These are phyloP conservation scores for Accipiter cooperii DNA, from an alignment of 2,113 vertebrate genomes.

Conservation along the genomic window DNA sequence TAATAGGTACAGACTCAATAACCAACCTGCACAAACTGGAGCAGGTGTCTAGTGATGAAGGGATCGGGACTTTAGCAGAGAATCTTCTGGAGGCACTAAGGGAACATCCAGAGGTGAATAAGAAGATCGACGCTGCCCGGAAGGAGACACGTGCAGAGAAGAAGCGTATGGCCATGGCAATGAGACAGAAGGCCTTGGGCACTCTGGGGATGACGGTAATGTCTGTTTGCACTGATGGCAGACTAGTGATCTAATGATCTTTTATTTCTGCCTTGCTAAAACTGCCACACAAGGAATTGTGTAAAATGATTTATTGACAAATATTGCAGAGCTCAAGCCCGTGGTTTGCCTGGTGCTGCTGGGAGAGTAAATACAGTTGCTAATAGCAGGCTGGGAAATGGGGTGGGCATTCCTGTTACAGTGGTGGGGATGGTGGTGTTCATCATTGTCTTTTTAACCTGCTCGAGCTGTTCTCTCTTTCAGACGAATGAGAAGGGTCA, in stretches of 20 bases:
- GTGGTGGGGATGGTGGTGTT: neutral
- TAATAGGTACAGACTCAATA: constrained; percentile 96
- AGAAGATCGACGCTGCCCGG: constrained; percentile 94
- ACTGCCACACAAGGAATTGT: neutral
- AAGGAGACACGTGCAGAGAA: constrained; percentile 95
- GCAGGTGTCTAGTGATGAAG: constrained; percentile 98
- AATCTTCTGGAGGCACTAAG: constrained; percentile 94
- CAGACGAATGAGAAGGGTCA: constrained; percentile 99
- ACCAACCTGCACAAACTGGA: constrained; percentile 96
- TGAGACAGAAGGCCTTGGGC: constrained; percentile 97
- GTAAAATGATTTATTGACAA: neutral
- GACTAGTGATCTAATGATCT: neutral
- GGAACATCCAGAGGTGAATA: constrained; percentile 91
- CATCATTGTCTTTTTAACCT: neutral
- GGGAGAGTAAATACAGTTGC: neutral
- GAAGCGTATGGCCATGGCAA: constrained; percentile 99
- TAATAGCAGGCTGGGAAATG: neutral
- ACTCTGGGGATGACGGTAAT: constrained; percentile 96
- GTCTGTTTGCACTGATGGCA: neutral
- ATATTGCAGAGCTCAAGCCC: neutral
- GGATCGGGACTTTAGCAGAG: constrained; percentile 94
- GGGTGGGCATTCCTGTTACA: neutral
- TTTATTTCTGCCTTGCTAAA: neutral
- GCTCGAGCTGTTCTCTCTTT: neutral
- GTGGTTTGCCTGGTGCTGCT: neutral